Base-by-base conservation (phyloP, 2,888 invertebrate species). In the Coleophora deauratella region DNA sequence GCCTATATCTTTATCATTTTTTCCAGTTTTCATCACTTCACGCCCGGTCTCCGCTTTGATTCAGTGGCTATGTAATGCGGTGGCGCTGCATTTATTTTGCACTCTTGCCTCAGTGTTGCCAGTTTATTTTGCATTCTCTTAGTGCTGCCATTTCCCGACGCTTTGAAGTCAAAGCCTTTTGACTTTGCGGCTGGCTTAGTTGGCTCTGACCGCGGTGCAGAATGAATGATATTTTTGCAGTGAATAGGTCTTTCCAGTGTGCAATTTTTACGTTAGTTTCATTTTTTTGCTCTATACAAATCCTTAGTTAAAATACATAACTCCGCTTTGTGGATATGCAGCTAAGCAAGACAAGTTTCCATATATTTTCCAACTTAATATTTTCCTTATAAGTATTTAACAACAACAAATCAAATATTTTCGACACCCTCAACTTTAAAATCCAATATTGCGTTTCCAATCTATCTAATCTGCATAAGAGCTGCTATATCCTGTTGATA, bases 141-240 rank as follows among this genome's bases (percentile, higher is more conserved):
- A 61, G 68, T 71, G 72, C 61, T 71, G 71, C 67, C 74, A 75
- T 78, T 72, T 72, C 68, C 52, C 60, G 58, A 53, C 69, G 70
- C 84, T 85, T 85, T 85, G 84, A 85, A 77, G 79, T 79, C 69
- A 77, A 79, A 77, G 75, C 74, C 81, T 77, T 80, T 84, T 81
- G 77, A 79, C 68, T 76, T 66, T 59, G 67, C 62, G 46, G 52
- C 62, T 57, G 64, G 71, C 66, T 66, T 66, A 65, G 67, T 65
- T 57, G 59, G 50, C 54, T 69, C 72, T 80, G 78, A 78, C 79
- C 80, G 74, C 76, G 66, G 57, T 54, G 57, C 54, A 59, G 63
- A 66, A 65, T 76, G 64, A 75, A 74, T 75, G 76, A 73, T 74
- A 74, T 67, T 68, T 73, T 71, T 66, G 61, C 66, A 51, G 51